Percentiles rank a stretch among this genome's conserved stretches.
Conservation (phyloP, 2,888 invertebrate genomes). For the Catonia carolina region DNA sequence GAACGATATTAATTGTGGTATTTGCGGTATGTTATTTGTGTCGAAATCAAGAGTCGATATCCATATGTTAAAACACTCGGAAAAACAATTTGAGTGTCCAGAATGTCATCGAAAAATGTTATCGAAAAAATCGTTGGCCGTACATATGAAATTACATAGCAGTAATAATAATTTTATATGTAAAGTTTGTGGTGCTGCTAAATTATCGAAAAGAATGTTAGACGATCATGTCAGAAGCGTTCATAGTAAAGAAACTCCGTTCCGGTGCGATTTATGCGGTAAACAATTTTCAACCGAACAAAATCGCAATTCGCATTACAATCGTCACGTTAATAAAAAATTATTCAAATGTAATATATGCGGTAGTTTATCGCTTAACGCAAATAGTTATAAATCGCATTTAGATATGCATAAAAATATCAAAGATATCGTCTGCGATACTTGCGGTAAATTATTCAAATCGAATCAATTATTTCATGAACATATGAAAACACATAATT, state of each 20-base stretch:
- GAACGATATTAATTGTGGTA: background rate
- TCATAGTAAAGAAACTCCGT: constrained; percentile 15
- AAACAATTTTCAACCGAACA: constrained; percentile 9
- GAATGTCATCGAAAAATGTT: background rate
- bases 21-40: constrained; percentile 4
- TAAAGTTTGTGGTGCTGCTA: constrained; percentile 6
- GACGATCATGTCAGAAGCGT: constrained; percentile 1
- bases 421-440: background rate
- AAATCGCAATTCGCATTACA: background rate
- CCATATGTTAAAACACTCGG: constrained; percentile 6
- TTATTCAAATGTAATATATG: constrained; percentile 8
- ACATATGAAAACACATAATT: constrained; percentile 4
- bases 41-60: background rate
- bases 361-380: background rate
- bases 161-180: background rate
- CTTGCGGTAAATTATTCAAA: constrained; percentile 14
- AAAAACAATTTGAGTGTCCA: background rate
- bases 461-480: background rate
- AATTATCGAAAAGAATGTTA: constrained; percentile 3
- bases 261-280: constrained; percentile 11
- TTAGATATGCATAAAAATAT: background rate
- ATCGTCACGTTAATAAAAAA: background rate
- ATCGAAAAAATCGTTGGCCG: background rate
- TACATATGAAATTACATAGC: background rate
- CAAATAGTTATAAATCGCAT: background rate